Percentiles rank a stretch among this genome's conserved stretches.
Evolutionary conservation across 2,113 vertebrate species (phyloP).

Genomic region (Rhagologus leucostigma): DNA sequence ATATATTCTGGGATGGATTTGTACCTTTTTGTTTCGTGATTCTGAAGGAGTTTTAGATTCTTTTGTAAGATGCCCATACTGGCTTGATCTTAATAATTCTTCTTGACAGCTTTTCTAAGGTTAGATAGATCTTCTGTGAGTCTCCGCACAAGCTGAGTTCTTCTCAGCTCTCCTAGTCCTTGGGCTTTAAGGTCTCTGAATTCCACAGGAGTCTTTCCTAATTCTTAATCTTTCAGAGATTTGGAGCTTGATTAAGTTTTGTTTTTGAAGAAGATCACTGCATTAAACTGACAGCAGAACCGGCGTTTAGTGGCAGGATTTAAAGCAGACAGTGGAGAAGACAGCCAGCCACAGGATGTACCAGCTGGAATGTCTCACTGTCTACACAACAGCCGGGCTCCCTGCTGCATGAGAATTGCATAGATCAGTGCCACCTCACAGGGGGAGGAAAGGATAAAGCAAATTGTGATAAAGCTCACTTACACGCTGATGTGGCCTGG

Average conservation of each 20-base stretch:
- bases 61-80: neutral
- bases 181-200: neutral
- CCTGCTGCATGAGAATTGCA: neutral
- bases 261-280: neutral
- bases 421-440: neutral
- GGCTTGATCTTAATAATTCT: neutral
- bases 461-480: neutral
- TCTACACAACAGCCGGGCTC: neutral
- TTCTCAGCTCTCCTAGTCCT: neutral
- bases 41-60: neutral
- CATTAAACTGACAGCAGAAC: neutral
- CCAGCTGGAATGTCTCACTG: neutral
- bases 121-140: neutral
- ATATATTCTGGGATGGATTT: neutral
- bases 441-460: neutral
- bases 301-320: neutral
- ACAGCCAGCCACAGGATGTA: neutral
- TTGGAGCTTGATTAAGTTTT: neutral
- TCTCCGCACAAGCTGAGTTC: neutral
- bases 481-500: neutral
- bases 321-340: neutral
- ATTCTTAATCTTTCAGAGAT: neutral
- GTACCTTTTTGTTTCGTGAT: neutral
- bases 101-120: neutral
- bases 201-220: neutral